These are phyloP conservation scores for Datnioides undecimradiatus DNA, from an alignment of 2,113 vertebrate genomes.

Conservation along the genomic window DNA sequence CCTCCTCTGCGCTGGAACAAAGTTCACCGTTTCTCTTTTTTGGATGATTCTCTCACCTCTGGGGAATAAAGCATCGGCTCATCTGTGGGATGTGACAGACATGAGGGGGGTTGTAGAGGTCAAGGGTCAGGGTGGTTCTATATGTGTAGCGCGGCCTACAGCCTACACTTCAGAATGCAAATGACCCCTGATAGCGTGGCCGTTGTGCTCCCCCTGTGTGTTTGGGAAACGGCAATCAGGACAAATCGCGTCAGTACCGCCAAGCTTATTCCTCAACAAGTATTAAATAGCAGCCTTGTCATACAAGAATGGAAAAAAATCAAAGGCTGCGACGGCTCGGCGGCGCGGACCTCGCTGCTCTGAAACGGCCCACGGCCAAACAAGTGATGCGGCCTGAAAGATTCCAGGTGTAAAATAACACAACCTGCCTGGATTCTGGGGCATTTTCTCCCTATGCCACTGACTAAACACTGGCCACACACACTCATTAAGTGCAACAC, in stretches of 20 bases:
- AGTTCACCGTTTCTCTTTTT: not conserved
- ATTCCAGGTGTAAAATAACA: not conserved
- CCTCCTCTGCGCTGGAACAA: slow-evolving; percentile 25
- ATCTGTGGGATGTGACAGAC: slow-evolving; percentile 7
- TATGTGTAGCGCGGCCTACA: slow-evolving; percentile 6
- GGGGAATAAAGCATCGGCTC: slow-evolving; percentile 36
- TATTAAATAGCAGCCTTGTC: not conserved
- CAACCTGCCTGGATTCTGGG: not conserved
- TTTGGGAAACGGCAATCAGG: slow-evolving; percentile 31
- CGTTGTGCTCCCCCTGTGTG: slow-evolving; percentile 15
- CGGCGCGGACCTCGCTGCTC: too few species aligned
- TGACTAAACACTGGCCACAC: not conserved
- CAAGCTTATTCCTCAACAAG: not conserved
- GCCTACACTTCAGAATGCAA: slow-evolving; percentile 44
- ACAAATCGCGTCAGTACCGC: not conserved
- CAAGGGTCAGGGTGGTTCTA: slow-evolving; percentile 59
- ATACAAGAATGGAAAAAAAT: not conserved
- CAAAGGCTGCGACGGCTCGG: not conserved
- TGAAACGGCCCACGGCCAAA: not conserved
- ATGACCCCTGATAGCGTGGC: slow-evolving; percentile 24
- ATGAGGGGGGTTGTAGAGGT: slow-evolving; percentile 9
- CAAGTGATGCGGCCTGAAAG: not conserved
- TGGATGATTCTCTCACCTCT: slow-evolving; percentile 15
- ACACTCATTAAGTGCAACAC: not conserved
- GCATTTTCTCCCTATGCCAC: not conserved